Base-by-base conservation (phyloP, 2,797 vertebrate species). In the Anguilla obscura region DNA sequence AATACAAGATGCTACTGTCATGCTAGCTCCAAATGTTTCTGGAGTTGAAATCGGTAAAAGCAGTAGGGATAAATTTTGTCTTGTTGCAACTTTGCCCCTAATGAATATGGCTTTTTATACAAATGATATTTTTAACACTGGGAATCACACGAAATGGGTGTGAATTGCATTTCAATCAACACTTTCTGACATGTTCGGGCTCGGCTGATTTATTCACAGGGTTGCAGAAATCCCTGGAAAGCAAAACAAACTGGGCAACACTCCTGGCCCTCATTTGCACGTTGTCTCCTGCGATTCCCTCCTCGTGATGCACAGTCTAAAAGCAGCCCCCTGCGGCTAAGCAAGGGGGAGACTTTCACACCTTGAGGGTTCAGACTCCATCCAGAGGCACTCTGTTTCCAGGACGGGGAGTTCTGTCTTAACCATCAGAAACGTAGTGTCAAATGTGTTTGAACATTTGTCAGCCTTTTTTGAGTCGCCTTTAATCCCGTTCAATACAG, bases 241-340 rank as follows among this genome's bases (percentile, higher is more conserved):
- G 36, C 24, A 48, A 52, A 40, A 76, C 36, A 76, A 71, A 82
- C 56, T 66, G 27, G 12, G 76, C 50, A 84, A 45, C 79, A 52
- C 56, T 48, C 9, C 24, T 18, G 40, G 56, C 24, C 9, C 45
- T 84, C 45, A 71, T 87, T 87, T 71, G 48, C 86, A 48, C 45
- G 58, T 52, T 45, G 66, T 45, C 40, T 60, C 54, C 86, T 50
- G 80, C 40, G 18, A 45, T 85, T 86, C 69, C 87, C 84, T 86
- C 50, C 12, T 88, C 16, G n/a, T 48, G 30, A 58, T 18, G n/a
- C 21, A 50, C 14, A 71, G 63, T 69, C 85, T 50, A 21, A 74
- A 52, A 30, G 66, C 85, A 86, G 30, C 30, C 1, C 85, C 16
- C 21, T 92, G 95, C 96, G 96, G 24, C 24, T 60, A 76, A 76